Base-by-base conservation (phyloP, 2,113 vertebrate species). In the Myotis lucifugus region DNA sequence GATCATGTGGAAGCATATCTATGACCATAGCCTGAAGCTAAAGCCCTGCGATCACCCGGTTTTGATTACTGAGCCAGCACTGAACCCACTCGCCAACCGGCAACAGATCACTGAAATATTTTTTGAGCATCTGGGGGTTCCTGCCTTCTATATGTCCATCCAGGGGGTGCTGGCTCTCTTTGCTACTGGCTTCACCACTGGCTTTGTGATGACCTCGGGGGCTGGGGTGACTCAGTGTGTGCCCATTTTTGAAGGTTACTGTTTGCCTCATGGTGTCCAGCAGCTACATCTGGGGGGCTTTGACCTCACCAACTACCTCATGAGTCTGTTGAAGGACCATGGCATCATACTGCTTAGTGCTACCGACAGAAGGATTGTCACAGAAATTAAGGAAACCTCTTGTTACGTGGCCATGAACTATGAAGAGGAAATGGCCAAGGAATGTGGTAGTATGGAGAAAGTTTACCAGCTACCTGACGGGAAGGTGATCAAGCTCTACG, bases 231-330 rank as follows among this genome's bases (percentile, higher is more conserved):
- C 96, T 37, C 98, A 94, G 82, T 85, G 94, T 0, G 61, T 98
- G n/a, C 95, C 97, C 3, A 12, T 94, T 93, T 97, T 96, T 77
- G 95, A 97, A 42, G 97, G 98, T 19, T 98, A 95, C 90, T 98
- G 97, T 82, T 97, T 98, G 42, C 86, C 93, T 59, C 23, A 76
- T 25, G 97, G 88, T 8, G 72, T 98, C 50, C 93, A 97, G 81
- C 66, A 81, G 34, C 95, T 98, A 40, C 70, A 96, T 56, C 64
- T 97, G 84, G 96, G 91, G 3, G 97, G 97, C 40, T 86, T 95
- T 25, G 97, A 98, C 64, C 96, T 98, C 92, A 98, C 98, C 95
- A 98, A 96, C 93, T 97, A 97, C 69, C 82, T 98, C 96, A 98
- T 96, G 88, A 79, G 83, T 97, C 98, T 99, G 93, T 96, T 99